phyloP scores from a whole-genome alignment of 2,888 invertebrate species.

The Protophormia terraenovae region DNA sequence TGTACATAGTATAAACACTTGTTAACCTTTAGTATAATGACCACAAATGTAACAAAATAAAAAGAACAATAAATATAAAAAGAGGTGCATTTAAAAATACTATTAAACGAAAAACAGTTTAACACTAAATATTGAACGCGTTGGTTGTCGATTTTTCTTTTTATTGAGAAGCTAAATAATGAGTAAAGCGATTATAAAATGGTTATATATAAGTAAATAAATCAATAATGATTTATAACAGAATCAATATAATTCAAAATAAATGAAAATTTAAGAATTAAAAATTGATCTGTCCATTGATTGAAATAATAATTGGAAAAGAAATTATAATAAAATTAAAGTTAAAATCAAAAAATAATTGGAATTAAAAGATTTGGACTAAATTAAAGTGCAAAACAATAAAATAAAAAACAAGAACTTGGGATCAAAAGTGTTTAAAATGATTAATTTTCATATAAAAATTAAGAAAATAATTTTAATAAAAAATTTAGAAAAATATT shows the following conservation, averaged over 20 bases:
- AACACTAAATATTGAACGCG: slow-evolving; percentile 39
- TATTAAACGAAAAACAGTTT: slow-evolving; percentile 52
- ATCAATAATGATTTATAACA: background rate
- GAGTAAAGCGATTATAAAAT: background rate
- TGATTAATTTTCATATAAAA: too few relatives aligned
- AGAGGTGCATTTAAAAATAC: slow-evolving; percentile 31
- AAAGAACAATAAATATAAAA: background rate
- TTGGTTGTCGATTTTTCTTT: slow-evolving; percentile 38
- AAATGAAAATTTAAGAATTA: too few relatives aligned
- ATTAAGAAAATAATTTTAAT: too few relatives aligned
- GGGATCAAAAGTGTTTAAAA: too few relatives aligned
- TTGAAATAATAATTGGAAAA: too few relatives aligned
- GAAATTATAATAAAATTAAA: too few relatives aligned
- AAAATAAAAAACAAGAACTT: too few relatives aligned
- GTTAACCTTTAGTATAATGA: slow-evolving; percentile 59
- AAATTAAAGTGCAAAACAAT: too few relatives aligned
- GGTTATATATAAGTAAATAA: background rate
- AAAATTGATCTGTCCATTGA: too few relatives aligned
- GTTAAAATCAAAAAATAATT: too few relatives aligned
- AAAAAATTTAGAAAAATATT: too few relatives aligned
- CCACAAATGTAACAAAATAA: slow-evolving; percentile 13
- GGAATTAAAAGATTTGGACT: too few relatives aligned
- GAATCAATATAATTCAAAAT: background rate
- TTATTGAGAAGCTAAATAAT: background rate
- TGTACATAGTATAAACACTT: slow-evolving; percentile 67